Evolutionary conservation across 2,113 vertebrate species (phyloP).

Genomic region (Sclerurus mexicanus): DNA sequence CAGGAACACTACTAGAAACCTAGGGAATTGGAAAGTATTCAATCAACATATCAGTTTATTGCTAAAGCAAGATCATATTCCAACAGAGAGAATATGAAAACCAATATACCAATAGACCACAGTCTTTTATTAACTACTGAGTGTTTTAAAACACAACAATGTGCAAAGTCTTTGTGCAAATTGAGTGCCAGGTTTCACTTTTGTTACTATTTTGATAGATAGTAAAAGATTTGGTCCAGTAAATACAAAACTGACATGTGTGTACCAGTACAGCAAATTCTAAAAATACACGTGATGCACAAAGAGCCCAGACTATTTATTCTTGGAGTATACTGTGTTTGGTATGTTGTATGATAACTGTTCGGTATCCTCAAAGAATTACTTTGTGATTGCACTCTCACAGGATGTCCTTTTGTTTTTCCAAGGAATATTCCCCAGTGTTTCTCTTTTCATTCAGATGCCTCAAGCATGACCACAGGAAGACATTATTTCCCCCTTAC

Average conservation of each 20-base stretch:
- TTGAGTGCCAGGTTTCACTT: not conserved
- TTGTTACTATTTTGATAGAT: not conserved
- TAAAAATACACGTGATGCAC: not conserved
- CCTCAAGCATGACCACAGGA: slow-evolving; percentile 36
- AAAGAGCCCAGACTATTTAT: not conserved
- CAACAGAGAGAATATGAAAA: not conserved
- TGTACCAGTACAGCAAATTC: not conserved
- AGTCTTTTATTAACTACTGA: slow-evolving; percentile 25
- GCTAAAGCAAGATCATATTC: not conserved
- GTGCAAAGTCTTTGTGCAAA: not conserved
- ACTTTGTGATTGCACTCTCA: slow-evolving; percentile 25
- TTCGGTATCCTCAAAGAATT: not conserved
- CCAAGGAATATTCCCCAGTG: slow-evolving; percentile 46
- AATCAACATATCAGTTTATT: not conserved
- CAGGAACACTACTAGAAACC: not conserved
- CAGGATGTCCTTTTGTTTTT: slow-evolving; percentile 66
- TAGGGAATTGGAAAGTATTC: not conserved
- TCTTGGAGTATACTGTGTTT: not conserved
- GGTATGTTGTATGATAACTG: not conserved
- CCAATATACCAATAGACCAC: not conserved
- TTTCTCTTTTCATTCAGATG: slow-evolving; percentile 53
- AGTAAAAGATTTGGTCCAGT: not conserved
- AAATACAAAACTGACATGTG: not conserved
- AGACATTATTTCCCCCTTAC: slow-evolving; percentile 50
- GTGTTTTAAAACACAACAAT: slow-evolving; percentile 16